phyloP scores from a whole-genome alignment of 2,888 invertebrate species.

The Apoda limacodes region DNA sequence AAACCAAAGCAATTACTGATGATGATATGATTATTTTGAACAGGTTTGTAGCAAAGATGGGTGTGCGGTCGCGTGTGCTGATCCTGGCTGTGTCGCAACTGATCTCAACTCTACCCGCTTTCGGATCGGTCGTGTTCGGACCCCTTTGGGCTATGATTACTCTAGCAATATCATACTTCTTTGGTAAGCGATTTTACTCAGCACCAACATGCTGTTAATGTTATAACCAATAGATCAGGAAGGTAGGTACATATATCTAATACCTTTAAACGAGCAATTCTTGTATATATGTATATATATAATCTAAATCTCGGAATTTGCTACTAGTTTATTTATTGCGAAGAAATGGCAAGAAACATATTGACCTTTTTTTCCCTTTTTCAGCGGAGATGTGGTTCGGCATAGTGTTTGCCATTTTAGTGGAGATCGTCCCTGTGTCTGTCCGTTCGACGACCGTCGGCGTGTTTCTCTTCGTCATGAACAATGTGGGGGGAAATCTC shows the following conservation, averaged over 20 bases:
- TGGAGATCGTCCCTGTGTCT: slow-evolving; percentile 86
- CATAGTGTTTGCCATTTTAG: slow-evolving; percentile 89
- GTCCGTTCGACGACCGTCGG: slow-evolving; percentile 88
- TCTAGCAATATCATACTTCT: slow-evolving; percentile 88
- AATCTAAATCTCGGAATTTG: too few species aligned
- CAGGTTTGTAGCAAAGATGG: slow-evolving; percentile 87
- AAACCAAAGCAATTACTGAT: too few species aligned
- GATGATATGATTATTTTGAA: too few species aligned
- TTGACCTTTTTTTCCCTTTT: too few species aligned
- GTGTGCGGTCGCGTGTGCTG: slow-evolving; percentile 82
- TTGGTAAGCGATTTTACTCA: slow-evolving; percentile 81
- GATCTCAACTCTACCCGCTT: slow-evolving; percentile 85
- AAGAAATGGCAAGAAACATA: too few species aligned
- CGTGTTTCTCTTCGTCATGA: slow-evolving; percentile 91
- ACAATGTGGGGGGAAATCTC: slow-evolving; percentile 91
- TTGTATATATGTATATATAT: too few species aligned
- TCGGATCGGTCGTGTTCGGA: slow-evolving; percentile 85
- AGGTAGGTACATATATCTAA: too few species aligned
- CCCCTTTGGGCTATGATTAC: slow-evolving; percentile 90
- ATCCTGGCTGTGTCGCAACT: slow-evolving; percentile 86
- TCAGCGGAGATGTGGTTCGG: slow-evolving; percentile 97
- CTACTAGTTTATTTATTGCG: too few species aligned
- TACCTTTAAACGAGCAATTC: too few species aligned
- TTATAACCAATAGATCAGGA: too few species aligned
- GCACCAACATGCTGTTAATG: neutral